Evolutionary conservation across 2,888 invertebrate species (phyloP).

Genomic region (Pemphredon lugubris): DNA sequence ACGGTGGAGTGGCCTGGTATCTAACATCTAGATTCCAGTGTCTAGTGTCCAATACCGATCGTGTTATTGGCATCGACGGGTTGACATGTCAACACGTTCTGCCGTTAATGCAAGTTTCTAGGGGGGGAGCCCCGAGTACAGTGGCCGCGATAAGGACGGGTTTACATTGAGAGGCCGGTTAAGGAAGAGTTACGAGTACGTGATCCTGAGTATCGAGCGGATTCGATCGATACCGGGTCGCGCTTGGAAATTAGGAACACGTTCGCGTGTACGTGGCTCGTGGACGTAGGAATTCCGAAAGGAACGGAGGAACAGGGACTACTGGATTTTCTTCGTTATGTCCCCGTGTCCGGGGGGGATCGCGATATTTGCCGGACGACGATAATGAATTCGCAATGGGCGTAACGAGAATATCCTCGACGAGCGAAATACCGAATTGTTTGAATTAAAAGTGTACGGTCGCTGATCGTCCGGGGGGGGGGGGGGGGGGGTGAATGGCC

Average conservation of each 20-base stretch:
- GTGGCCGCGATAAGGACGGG: conserved; percentile 59
- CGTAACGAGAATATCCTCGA: too few species aligned
- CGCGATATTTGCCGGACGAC: too few species aligned
- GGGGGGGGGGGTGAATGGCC: neutral
- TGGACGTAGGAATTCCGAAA: conserved; percentile 12
- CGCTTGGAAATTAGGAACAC: conserved; percentile 63
- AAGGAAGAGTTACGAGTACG: conserved; percentile 64
- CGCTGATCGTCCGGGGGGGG: too few species aligned
- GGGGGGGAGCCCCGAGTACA: conserved; percentile 33
- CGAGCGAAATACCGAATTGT: too few species aligned
- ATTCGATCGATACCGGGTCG: conserved; percentile 60
- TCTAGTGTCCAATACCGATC: conserved; percentile 26
- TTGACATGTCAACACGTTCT: conserved; percentile 54
- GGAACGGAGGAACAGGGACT: conserved; percentile 9
- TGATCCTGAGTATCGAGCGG: conserved; percentile 64
- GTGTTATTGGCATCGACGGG: conserved; percentile 37
- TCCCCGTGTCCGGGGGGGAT: too few species aligned
- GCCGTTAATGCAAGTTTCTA: conserved; percentile 55
- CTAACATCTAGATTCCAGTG: conserved; percentile 35
- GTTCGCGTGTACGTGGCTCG: conserved; percentile 37
- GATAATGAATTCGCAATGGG: too few species aligned
- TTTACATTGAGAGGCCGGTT: conserved; percentile 55
- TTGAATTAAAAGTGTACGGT: too few species aligned
- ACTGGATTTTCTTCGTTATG: neutral
- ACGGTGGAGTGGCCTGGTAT: conserved; percentile 12